Evolutionary conservation across 2,113 vertebrate species (phyloP).

Genomic region (Chamaea fasciata): DNA sequence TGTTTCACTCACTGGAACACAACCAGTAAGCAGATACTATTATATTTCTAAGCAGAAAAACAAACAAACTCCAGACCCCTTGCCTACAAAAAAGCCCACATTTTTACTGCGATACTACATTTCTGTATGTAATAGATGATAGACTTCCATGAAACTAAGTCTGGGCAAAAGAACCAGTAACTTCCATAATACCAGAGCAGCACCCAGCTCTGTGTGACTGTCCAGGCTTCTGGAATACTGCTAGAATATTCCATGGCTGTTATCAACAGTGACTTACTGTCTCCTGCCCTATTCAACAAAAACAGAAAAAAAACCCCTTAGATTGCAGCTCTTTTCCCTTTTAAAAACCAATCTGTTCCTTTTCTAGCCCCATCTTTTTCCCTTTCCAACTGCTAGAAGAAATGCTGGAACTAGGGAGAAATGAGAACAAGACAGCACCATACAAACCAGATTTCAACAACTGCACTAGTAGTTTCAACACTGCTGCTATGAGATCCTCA

Average conservation of each 20-base stretch:
- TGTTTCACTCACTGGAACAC: not conserved
- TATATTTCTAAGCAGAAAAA: not conserved
- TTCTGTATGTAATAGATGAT: not conserved
- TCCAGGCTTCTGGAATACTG: not conserved
- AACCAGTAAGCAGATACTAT: not conserved
- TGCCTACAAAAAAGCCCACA: fast-evolving
- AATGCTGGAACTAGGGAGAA: not conserved
- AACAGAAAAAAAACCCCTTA: not conserved
- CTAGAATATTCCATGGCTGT: not conserved
- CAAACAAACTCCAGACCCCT: not conserved
- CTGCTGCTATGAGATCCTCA: not conserved
- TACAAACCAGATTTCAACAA: not conserved
- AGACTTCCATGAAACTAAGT: not conserved
- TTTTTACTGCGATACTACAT: not conserved
- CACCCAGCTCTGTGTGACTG: not conserved
- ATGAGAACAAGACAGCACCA: not conserved
- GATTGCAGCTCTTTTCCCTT: not conserved
- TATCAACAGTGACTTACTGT: not conserved
- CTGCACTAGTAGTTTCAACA: not conserved
- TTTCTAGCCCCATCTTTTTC: not conserved
- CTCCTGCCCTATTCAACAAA: not conserved
- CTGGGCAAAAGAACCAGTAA: not conserved
- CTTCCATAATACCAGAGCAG: not conserved
- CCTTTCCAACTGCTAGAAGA: not conserved
- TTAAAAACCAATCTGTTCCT: not conserved